Conservation (phyloP, 2,113 vertebrate species). For the Scytalopus superciliaris region DNA sequence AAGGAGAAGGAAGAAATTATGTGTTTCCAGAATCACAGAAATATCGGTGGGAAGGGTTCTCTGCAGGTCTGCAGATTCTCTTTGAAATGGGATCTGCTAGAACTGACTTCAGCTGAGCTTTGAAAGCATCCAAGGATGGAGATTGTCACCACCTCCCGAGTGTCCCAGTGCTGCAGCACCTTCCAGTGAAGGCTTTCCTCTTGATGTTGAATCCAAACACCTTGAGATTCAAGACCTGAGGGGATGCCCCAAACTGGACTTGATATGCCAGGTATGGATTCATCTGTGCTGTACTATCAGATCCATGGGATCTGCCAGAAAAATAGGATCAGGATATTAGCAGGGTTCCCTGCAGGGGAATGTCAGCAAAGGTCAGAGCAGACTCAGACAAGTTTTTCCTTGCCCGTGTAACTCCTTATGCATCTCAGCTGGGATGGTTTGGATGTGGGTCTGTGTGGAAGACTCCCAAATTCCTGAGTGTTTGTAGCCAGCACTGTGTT, state of each 20-base stretch:
- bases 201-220: not conserved
- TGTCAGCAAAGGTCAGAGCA: not conserved
- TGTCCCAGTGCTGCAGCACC: not conserved
- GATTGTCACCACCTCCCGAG: not conserved
- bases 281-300: not conserved
- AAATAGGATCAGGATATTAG: not conserved
- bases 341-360: not conserved
- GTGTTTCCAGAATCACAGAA: not conserved
- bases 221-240: not conserved
- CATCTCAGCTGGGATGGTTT: not conserved
- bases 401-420: not conserved
- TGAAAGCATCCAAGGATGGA: not conserved
- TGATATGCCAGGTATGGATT: accelerated
- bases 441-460: conserved; percentile 5
- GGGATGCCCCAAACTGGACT: not conserved
- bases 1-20: not conserved
- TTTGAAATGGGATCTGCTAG: not conserved
- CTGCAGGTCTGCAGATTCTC: not conserved
- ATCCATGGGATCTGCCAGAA: not conserved
- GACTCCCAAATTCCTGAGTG: not conserved
- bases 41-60: not conserved
- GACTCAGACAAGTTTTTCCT: not conserved
- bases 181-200: not conserved
- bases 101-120: not conserved
- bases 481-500: conserved; percentile 11